A percentile compares a stretch with the other conserved stretches of the same genome.
Evolutionary conservation across 2,888 invertebrate species (phyloP).

Genomic region (Drosophila neotestacea): DNA sequence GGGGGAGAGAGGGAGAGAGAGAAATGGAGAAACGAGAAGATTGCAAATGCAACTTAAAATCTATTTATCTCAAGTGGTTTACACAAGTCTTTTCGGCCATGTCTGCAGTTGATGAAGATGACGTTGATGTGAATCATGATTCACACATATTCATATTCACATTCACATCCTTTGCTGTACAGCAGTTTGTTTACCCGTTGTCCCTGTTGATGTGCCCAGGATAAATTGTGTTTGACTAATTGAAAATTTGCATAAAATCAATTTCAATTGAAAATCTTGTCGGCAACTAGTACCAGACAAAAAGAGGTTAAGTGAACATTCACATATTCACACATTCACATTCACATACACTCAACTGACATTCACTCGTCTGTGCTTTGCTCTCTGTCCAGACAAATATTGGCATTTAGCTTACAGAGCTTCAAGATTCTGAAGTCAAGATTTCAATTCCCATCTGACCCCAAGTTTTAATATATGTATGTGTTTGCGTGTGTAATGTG

Average conservation of each 20-base stretch:
- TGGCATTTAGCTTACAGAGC: slow-evolving; percentile 55
- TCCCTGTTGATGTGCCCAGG: slow-evolving; percentile 35
- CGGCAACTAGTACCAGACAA: slow-evolving; percentile 51
- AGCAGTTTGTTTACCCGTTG: slow-evolving; percentile 48
- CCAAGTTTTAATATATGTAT: neutral
- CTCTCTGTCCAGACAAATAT: slow-evolving; percentile 63
- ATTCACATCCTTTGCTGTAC: slow-evolving; percentile 14
- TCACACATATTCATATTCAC: slow-evolving; percentile 5
- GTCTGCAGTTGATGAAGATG: slow-evolving; percentile 32
- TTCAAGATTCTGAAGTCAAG: slow-evolving; percentile 49
- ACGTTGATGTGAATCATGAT: slow-evolving; percentile 10
- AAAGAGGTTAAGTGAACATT: slow-evolving; percentile 75
- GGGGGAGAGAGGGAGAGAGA: neutral
- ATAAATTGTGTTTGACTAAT: slow-evolving; percentile 74
- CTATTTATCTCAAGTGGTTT: slow-evolving; percentile 75
- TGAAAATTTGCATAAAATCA: slow-evolving; percentile 82
- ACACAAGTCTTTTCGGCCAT: slow-evolving; percentile 50
- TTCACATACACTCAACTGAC: slow-evolving; percentile 27
- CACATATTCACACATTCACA: slow-evolving; percentile 38
- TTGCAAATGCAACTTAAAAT: slow-evolving; percentile 59
- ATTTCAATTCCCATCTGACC: slow-evolving; percentile 37
- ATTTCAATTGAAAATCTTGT: slow-evolving; percentile 80
- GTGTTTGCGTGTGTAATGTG: neutral
- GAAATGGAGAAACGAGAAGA: neutral
- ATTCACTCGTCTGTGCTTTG: slow-evolving; percentile 31